These are phyloP conservation scores for Cyprinus carpio DNA, from an alignment of 2,113 vertebrate genomes.

Conservation along the genomic window DNA sequence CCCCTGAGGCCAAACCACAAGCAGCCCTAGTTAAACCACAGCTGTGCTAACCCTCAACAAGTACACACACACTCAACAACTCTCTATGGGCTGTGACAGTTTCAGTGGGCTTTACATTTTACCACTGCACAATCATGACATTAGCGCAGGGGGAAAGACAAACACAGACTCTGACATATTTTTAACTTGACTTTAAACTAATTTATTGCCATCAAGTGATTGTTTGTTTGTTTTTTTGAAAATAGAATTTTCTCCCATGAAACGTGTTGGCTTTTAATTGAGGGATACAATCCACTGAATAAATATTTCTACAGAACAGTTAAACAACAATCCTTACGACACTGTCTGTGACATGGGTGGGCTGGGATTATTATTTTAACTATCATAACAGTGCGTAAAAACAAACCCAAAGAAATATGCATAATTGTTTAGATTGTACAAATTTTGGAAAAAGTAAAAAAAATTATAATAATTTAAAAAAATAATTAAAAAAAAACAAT, in stretches of 20 bases:
- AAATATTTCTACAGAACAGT: not conserved
- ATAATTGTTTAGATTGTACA: too few species aligned
- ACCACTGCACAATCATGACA: slow-evolving; percentile 13
- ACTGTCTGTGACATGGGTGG: not conserved
- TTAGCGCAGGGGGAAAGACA: not conserved
- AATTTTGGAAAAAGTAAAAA: too few species aligned
- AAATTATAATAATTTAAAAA: too few species aligned
- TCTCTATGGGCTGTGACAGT: slow-evolving; percentile 30
- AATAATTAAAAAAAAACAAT: too few species aligned
- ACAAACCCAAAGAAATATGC: not conserved
- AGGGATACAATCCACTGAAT: not conserved
- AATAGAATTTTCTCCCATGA: not conserved
- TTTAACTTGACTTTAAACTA: not conserved
- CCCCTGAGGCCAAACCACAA: slow-evolving; percentile 50
- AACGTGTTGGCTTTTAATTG: not conserved
- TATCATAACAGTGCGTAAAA: not conserved
- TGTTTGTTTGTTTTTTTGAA: too few species aligned
- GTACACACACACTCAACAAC: not conserved
- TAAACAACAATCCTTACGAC: not conserved
- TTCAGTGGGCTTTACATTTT: slow-evolving; percentile 17
- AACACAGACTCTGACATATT: not conserved
- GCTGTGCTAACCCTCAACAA: slow-evolving; percentile 55
- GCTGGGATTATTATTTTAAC: not conserved
- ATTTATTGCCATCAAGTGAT: not conserved
- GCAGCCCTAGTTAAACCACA: slow-evolving; percentile 60